A percentile compares a stretch with the other conserved stretches of the same genome.
Evolutionary conservation across 1,140 invertebrate species (phyloP).

Genomic region (Odontomachus brunneus): DNA sequence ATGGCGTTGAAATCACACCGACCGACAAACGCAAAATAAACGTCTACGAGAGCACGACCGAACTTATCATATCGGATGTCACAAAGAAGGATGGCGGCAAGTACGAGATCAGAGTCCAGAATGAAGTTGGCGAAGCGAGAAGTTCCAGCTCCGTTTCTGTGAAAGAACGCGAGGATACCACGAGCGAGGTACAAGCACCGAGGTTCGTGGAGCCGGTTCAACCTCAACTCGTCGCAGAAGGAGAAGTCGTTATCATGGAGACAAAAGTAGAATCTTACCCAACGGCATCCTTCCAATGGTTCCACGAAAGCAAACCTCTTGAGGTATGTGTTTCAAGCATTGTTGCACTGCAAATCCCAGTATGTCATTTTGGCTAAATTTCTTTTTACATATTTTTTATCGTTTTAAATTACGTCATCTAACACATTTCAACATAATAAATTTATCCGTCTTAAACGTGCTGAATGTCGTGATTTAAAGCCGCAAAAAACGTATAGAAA

Average conservation of each 20-base stretch:
- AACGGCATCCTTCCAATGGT: slow-evolving; percentile 94
- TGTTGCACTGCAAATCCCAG: too few relatives aligned
- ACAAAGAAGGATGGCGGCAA: slow-evolving; percentile 92
- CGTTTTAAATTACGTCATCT: too few relatives aligned
- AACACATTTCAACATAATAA: too few relatives aligned
- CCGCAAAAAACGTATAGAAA: too few relatives aligned
- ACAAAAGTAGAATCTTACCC: slow-evolving; percentile 91
- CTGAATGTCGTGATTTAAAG: too few relatives aligned
- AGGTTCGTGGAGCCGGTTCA: slow-evolving; percentile 90
- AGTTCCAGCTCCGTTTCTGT: slow-evolving; percentile 91
- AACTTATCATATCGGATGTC: slow-evolving; percentile 89
- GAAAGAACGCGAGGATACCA: slow-evolving; percentile 84
- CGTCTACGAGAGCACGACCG: slow-evolving; percentile 89
- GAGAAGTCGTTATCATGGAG: slow-evolving; percentile 93
- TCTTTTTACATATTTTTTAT: too few relatives aligned
- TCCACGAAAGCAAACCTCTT: slow-evolving; percentile 87
- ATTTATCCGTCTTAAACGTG: too few relatives aligned
- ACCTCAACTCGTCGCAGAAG: slow-evolving; percentile 90
- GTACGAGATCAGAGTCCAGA: slow-evolving; percentile 93
- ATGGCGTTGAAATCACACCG: slow-evolving; percentile 91
- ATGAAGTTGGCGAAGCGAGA: slow-evolving; percentile 91
- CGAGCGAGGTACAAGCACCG: slow-evolving; percentile 89
- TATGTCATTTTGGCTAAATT: too few relatives aligned
- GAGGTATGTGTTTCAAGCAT: slow-evolving; percentile 79
- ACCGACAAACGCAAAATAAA: slow-evolving; percentile 89